Evolutionary conservation across 1,140 invertebrate genomes (phyloP).

Genomic region (Argopecten irradians): DNA sequence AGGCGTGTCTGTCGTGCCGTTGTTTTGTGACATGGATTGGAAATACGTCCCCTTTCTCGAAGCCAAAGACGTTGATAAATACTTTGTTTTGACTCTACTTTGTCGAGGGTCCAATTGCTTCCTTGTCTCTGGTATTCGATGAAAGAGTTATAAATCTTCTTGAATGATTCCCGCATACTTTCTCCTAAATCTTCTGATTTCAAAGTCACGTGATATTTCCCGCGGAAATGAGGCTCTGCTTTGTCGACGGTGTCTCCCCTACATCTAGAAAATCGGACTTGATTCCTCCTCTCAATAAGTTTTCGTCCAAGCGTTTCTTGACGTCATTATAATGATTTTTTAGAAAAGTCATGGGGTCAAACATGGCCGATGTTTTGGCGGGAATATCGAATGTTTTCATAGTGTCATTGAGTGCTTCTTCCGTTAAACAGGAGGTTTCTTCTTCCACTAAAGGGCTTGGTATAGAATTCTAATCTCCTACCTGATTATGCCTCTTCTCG

Average conservation of each 20-base stretch:
- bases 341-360: not conserved
- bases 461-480: not conserved
- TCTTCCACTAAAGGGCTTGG: slow-evolving; percentile 35
- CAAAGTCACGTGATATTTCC: slow-evolving; percentile 34
- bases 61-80: slow-evolving; percentile 43
- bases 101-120: slow-evolving; percentile 44
- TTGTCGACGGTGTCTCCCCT: not conserved
- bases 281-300: not conserved
- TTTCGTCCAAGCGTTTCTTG: not conserved
- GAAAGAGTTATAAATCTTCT: slow-evolving; percentile 32
- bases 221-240: slow-evolving; percentile 28
- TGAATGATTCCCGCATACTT: not conserved
- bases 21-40: slow-evolving; percentile 34
- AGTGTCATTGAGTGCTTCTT: not conserved
- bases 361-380: not conserved
- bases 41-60: slow-evolving; percentile 34
- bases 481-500: not conserved
- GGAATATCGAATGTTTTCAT: not conserved
- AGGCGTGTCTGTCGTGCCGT: slow-evolving; percentile 19
- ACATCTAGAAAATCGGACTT: slow-evolving; percentile 19
- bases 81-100: slow-evolving; percentile 44
- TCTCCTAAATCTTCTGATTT: slow-evolving; percentile 35
- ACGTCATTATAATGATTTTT: not conserved
- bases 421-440: too few relatives aligned
- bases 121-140: not conserved